These are phyloP conservation scores for Oxygymnocypris stewartii DNA, from an alignment of 2,113 vertebrate species.

Conservation along the genomic window DNA sequence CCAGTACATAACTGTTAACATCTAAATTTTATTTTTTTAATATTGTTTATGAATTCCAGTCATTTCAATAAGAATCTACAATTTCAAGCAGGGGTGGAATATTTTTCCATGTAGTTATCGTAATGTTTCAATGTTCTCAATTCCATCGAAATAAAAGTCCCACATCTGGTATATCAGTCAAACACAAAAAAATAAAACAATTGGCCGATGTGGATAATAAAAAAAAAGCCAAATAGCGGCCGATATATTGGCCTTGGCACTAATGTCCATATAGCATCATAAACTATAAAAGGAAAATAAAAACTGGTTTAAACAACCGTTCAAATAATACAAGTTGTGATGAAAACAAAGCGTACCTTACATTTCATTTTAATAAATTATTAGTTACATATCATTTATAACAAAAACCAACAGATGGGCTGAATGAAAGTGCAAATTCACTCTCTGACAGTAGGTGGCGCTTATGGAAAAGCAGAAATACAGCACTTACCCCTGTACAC, in stretches of 20 bases:
- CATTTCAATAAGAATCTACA: no score
- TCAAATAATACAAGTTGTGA: not conserved
- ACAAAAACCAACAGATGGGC: not conserved
- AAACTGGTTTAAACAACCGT: not conserved
- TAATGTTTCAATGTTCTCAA: no score
- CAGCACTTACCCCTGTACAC: not conserved
- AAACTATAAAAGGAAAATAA: not conserved
- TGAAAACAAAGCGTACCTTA: not conserved
- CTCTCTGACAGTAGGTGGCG: not conserved
- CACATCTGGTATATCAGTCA: no score
- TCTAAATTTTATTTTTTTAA: not conserved
- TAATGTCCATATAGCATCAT: not conserved
- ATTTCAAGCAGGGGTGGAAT: no score
- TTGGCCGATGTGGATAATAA: no score
- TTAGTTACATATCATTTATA: not conserved
- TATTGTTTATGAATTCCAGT: no score
- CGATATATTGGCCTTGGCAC: not conserved
- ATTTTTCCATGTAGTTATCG: no score
- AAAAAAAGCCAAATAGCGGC: not conserved
- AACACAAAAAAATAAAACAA: no score
- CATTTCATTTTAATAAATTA: not conserved
- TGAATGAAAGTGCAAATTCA: not conserved
- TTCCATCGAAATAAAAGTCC: no score
- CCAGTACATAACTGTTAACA: no score
- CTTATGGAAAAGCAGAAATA: not conserved